Evolutionary conservation across 2,888 invertebrate species (phyloP), one percentile per base, ranked within the genome.

Genomic region (Pherbina coryleti): DNA sequence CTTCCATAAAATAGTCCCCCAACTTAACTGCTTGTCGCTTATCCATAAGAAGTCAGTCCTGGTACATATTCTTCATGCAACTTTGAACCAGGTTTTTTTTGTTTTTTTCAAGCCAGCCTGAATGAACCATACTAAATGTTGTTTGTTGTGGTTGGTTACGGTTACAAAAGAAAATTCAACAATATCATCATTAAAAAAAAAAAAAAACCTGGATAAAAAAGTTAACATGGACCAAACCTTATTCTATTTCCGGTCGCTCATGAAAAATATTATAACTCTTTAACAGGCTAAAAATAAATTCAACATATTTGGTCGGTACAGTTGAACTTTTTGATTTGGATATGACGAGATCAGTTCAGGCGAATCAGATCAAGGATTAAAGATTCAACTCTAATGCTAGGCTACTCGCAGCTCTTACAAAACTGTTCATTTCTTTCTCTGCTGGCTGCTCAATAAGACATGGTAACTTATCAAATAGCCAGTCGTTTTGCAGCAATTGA

Each of bases 181-280:
- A 25, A 69, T 49, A 69, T 49, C 28, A 14, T 11, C 28, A 64
- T 31, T n/a, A 44, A 9, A 69, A 69, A 8, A 51, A 69, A 14
- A 64, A 34, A 31, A 64, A 67, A 37, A 67, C 5, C 3, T n/a
- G n/a, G n/a, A n/a, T 1, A 4, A 37, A 60, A 28, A 44, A 60
- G 14, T 22, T 44, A 60, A 79, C 82, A 79, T 79, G 78, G 77
- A 80, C 82, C 82, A 80, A 81, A 75, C 81, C 82, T 77, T 81
- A 71, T 79, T 81, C 71, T 78, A 81, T 79, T 81, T 81, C 82
- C 82, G 82, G 82, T 79, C 80, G 81, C 79, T 78, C 78, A 76
- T 73, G 64, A 22, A 66, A 19, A 55, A n/a, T n/a, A 55, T 14
- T 25, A 4, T 11, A 60, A 28, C 28, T 22, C 57, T 22, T 22